Evolutionary conservation across 1,140 invertebrate species (phyloP), one percentile per base, ranked within the genome.

Genomic region (Drosophila trapezifrons): DNA sequence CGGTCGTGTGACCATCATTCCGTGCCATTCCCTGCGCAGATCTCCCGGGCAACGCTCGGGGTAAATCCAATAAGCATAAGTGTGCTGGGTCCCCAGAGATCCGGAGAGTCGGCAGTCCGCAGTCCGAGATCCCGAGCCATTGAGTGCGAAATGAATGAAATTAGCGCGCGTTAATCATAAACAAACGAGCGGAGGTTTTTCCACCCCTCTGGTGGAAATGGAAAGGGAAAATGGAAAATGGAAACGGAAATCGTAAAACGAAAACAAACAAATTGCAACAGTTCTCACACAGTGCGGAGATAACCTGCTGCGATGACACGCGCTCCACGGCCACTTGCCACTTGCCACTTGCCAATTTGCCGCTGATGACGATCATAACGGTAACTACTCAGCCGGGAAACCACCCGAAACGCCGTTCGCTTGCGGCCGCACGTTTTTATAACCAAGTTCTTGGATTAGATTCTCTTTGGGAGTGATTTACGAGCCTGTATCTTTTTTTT

Each of bases 81-180:
- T 85, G 82, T 86, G 82, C 55, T 43, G 22, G 7, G 37, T 86
- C 82, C 82, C 82, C 18, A 42, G 83, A 60, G 83, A 79, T 45
- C n/a, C 55, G 22, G 15, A 49, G 20, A 18, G 25, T 12, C 46
- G 2, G 22, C 4, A 22, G 22, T 22, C 25, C 3, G 25, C 27
- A 4, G 49, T 20, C 25, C 37, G 15, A 22, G 22, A 10, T 37
- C 59, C 59, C 22, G 27, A 17, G 42, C 65, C 67, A 71, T 71
- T 71, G 71, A 79, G 75, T 78, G 83, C 70, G 59, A 87, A 87
- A 87, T 79, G 82, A 87, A 87, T 83, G 82, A 86, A 87, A 86
- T 86, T 86, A 86, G 82, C 82, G 82, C 63, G 84, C 83, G 83
- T 86, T 86, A 86, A 87, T 86, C 82, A 86, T 87, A 87, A 86